Percentiles rank a stretch among this genome's conserved stretches.
Conservation (phyloP, 2,888 invertebrate species). For the Rhagonycha fulva region DNA sequence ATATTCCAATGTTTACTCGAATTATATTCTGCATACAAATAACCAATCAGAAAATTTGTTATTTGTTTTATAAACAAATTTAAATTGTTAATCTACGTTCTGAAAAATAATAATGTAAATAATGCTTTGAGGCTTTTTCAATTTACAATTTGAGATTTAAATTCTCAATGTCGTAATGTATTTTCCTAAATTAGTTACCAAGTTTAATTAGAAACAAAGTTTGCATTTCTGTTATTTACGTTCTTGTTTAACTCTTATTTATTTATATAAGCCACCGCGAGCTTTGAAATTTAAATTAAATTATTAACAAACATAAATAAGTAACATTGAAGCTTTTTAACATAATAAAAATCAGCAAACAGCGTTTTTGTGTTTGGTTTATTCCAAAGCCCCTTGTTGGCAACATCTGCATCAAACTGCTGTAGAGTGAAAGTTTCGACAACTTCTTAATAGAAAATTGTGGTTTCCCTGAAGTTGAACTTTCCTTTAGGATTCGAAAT, state of each 20-base stretch:
- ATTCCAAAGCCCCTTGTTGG: neutral
- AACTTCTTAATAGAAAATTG: conserved; percentile 2
- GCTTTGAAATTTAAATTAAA: neutral
- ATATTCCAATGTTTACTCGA: conserved; percentile 18
- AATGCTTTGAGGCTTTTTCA: neutral
- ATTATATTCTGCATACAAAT: conserved; percentile 11
- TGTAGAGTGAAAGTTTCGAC: neutral
- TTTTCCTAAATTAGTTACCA: neutral
- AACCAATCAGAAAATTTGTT: conserved; percentile 16
- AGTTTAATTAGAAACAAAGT: neutral
- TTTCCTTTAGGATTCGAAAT: neutral
- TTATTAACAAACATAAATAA: neutral
- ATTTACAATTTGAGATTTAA: neutral
- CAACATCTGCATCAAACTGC: neutral
- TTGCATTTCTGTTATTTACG: neutral
- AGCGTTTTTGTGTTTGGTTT: neutral
- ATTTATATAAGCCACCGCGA: neutral
- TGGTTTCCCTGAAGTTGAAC: neutral
- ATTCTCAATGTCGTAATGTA: neutral
- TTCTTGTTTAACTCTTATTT: neutral
- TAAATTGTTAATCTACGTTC: conserved; percentile 2
- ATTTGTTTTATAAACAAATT: conserved; percentile 17
- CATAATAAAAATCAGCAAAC: neutral
- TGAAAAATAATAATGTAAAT: conserved; percentile 1
- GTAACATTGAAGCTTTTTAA: neutral